Evolutionary conservation across 2,797 vertebrate genomes (phyloP), one percentile per base, ranked within the genome.

Genomic region (Sebastes matsubarae): DNA sequence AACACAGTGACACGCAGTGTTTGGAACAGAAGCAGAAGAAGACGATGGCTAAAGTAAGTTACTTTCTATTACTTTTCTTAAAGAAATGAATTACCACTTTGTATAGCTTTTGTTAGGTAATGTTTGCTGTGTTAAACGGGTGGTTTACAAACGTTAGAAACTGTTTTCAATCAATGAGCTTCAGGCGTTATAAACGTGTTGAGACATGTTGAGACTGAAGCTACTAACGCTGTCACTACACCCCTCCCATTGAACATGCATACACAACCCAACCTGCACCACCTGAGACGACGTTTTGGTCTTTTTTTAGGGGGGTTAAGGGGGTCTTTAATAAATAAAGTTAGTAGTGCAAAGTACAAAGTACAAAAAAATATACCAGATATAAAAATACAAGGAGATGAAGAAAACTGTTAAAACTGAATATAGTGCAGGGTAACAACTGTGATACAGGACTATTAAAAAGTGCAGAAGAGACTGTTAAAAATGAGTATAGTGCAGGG

Each of bases 11-110:
- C 87, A 90, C 93, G 0, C 1, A 3, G 1, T 9, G 1, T 59
- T 1, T 3, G 16, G 27, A 20, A 38, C 12, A 12, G 6, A 71
- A 46, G 86, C 79, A 85, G 30, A 55, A 50, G 68, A 88, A 73
- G 20, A 36, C 4, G 11, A 96, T 96, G 96, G 91, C 79, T 0
- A 96, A 93, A 90, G 95, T 95, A 92, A 88, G 87, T 87, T 22
- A 4, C 27, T 73, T 69, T 79, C 0, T 22, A 0, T 68, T 13
- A 7, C 1, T 2, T n/a, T 27, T 14, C 0, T 6, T 25, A 14
- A 22, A 70, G 1, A 13, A 32, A 18, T 27, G 0, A 2, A 18
- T 2, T 1, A 2, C 0, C 1, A 0, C 1, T 2, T 0, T 30
- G 4, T 38, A 1, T 9, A 16, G 8, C 1, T 20, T n/a, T n/a